Conservation (phyloP, 2,113 vertebrate genomes). For the Perca flavescens region DNA sequence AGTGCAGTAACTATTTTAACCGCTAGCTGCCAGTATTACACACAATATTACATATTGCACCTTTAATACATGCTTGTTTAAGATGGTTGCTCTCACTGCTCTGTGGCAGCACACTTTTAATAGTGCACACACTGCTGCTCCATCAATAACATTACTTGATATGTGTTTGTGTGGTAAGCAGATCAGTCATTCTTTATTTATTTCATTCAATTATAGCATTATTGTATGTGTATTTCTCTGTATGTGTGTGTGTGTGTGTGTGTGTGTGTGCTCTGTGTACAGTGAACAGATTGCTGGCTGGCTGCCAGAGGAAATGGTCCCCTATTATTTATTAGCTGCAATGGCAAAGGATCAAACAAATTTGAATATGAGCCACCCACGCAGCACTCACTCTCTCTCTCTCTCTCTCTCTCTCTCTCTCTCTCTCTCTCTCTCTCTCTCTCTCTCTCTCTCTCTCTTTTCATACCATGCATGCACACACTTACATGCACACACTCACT, state of each 20-base stretch:
- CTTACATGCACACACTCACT: background rate
- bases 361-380: conserved; percentile 43
- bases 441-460: no score
- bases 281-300: conserved; percentile 54
- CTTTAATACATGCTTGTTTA: background rate
- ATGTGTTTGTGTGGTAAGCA: conserved; percentile 11
- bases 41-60: no score
- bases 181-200: conserved; percentile 32
- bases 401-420: no score
- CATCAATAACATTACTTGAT: conserved; percentile 35
- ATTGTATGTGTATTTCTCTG: conserved; percentile 5
- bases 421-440: no score
- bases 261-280: conserved; percentile 22
- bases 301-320: conserved; percentile 45
- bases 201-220: conserved; percentile 33
- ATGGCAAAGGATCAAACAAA: conserved; percentile 50
- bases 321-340: conserved; percentile 55
- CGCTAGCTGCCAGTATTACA: no score
- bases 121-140: background rate
- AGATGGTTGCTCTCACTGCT: background rate
- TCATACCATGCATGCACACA: background rate
- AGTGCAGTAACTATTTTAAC: no score
- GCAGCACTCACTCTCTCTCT: background rate
- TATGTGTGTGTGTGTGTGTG: background rate
- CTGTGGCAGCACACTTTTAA: background rate